Evolutionary conservation across 2,113 vertebrate species (phyloP), one percentile per base, ranked within the genome.

Genomic region (Aphyosemion australe): DNA sequence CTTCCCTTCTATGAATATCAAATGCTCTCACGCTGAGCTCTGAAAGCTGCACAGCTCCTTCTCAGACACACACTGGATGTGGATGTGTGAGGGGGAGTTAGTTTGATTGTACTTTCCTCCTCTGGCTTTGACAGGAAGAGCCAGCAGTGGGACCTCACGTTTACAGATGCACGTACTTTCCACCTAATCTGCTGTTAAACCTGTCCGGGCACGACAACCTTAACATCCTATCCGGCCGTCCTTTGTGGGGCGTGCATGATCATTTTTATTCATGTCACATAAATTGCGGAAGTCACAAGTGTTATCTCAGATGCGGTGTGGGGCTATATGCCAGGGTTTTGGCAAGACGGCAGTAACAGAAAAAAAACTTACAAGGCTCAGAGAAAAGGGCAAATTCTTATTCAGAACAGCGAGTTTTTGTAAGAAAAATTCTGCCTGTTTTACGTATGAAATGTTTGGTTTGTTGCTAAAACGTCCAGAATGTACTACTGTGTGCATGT

Each of bases 1-100:
- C 87, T 88, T 84, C 79, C 72, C 81, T 88, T 91, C 91, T 76
- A 93, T 93, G 92, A 93, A 93, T 92, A 93, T 90, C 86, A 91
- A 91, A 92, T 89, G 86, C 79, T 75, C 76, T 84, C 91, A 90
- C 13, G 87, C 92, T 92, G 91, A 64, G 89, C 80, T 70, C 79
- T 62, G 80, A 90, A 91, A 89, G 87, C 89, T 77, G 83, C 77
- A 71, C 84, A 72, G 84, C 77, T 85, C 81, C 70, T 74, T 82
- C 77, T 61, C 74, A 74, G 80, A 76, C 75, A 90, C 84, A 84
- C 74, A 73, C 61, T 46, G 26, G 26, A n/a, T n/a, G 32, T 65
- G 53, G 78, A 18, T 49, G 62, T 62, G 45, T 74, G 58, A 61
- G 34, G 47, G 42, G 34, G 48, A 64, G 31, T 73, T 46, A 26